These are phyloP conservation scores for Polietes domitor DNA, from an alignment of 2,888 invertebrate genomes.

Conservation along the genomic window DNA sequence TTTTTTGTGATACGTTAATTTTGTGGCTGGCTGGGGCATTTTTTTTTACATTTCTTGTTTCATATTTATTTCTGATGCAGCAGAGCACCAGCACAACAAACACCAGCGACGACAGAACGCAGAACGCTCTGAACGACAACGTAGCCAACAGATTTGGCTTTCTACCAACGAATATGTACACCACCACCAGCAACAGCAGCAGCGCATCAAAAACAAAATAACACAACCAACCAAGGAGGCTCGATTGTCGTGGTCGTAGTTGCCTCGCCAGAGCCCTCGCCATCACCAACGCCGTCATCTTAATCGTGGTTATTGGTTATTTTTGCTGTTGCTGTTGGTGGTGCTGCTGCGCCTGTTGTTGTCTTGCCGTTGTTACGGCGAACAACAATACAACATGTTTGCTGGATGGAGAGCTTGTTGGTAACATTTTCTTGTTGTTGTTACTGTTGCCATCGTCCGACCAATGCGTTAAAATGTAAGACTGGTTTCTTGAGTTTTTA, in stretches of 20 bases:
- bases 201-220: too few species aligned
- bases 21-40: slow-evolving; percentile 28
- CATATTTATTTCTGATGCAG: slow-evolving; percentile 24
- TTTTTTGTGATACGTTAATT: slow-evolving; percentile 45
- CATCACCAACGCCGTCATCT: slow-evolving; percentile 44
- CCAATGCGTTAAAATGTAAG: slow-evolving; percentile 28
- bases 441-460: too few species aligned
- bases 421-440: background rate
- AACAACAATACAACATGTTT: slow-evolving; percentile 2
- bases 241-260: slow-evolving; percentile 52
- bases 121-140: background rate
- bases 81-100: slow-evolving; percentile 2
- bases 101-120: slow-evolving; percentile 8
- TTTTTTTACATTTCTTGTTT: slow-evolving; percentile 24
- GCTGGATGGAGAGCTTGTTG: slow-evolving; percentile 7
- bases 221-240: slow-evolving; percentile 55
- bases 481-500: slow-evolving; percentile 58
- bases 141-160: slow-evolving; percentile 42
- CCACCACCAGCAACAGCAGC: background rate
- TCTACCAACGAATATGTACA: too few species aligned
- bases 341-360: background rate
- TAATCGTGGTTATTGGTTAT: slow-evolving; percentile 56
- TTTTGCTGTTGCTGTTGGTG: slow-evolving; percentile 20
- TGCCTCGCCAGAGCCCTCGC: slow-evolving; percentile 1
- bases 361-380: background rate